Percentiles rank a stretch among this genome's conserved stretches.
These are phyloP conservation scores for Muraenolepis orangiensis DNA, from an alignment of 2,797 vertebrate species.

Conservation along the genomic window DNA sequence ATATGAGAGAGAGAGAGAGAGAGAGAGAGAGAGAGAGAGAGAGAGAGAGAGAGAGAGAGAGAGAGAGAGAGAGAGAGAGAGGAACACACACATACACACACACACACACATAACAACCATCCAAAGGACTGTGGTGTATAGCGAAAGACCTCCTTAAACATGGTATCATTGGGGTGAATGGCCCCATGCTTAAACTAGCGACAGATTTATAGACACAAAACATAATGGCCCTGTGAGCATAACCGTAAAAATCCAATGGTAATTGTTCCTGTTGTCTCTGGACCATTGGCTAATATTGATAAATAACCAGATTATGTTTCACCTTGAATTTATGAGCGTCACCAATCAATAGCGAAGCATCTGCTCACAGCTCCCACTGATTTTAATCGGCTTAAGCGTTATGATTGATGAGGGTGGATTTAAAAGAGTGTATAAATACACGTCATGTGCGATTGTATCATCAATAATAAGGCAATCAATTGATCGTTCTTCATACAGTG, in stretches of 20 bases:
- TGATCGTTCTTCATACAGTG: neutral
- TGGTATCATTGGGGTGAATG: neutral
- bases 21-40: neutral
- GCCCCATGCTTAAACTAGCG: neutral
- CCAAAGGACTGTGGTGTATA: neutral
- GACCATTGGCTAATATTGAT: constrained; percentile 5
- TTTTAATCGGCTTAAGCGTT: neutral
- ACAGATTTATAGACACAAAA: neutral
- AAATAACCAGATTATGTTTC: constrained; percentile 5
- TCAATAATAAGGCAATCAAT: neutral
- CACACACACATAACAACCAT: neutral
- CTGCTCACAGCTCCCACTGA: neutral
- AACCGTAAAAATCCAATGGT: constrained; percentile 26
- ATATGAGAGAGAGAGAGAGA: neutral
- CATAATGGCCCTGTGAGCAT: constrained; percentile 6
- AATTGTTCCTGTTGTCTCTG: constrained; percentile 22
- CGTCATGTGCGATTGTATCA: neutral
- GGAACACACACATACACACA: neutral
- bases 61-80: neutral
- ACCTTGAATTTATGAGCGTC: constrained; percentile 20
- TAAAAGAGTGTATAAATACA: neutral
- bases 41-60: neutral
- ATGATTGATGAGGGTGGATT: neutral
- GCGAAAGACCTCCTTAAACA: neutral
- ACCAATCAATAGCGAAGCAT: constrained; percentile 27